Evolutionary conservation across 2,113 vertebrate species (phyloP).

Genomic region (Redunca redunca): DNA sequence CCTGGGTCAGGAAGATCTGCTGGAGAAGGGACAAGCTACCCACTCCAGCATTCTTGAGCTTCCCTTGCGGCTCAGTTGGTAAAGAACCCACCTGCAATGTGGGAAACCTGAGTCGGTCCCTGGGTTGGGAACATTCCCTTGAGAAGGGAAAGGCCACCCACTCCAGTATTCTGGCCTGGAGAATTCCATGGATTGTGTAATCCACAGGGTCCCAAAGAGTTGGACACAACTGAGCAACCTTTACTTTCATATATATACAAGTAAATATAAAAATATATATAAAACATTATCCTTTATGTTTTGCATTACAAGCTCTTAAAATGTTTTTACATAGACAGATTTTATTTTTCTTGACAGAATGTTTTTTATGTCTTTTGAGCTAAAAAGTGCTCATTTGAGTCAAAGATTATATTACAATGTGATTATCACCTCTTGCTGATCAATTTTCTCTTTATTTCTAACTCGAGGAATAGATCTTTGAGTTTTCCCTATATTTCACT

Average conservation of each 20-base stretch:
- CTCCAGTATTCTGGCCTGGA: background rate
- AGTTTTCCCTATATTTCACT: background rate
- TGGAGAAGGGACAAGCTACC: background rate
- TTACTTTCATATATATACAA: background rate
- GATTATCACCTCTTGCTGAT: background rate
- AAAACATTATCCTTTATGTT: background rate
- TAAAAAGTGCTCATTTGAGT: background rate
- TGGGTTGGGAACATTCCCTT: background rate
- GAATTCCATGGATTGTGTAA: background rate
- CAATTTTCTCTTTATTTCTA: background rate
- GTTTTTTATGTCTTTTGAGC: background rate
- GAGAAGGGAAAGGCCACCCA: background rate
- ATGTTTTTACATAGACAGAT: background rate
- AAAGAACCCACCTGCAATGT: background rate
- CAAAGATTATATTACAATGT: background rate
- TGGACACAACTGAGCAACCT: background rate
- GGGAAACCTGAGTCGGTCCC: rapidly evolving
- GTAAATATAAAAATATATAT: background rate
- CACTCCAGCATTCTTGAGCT: background rate
- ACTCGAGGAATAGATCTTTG: background rate
- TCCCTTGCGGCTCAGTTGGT: background rate
- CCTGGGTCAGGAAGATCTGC: background rate
- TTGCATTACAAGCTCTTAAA: background rate
- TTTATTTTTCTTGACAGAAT: background rate
- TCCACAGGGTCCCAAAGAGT: background rate